phyloP scores from a whole-genome alignment of 1,140 invertebrate genomes.

The Cotesia chilonis region DNA sequence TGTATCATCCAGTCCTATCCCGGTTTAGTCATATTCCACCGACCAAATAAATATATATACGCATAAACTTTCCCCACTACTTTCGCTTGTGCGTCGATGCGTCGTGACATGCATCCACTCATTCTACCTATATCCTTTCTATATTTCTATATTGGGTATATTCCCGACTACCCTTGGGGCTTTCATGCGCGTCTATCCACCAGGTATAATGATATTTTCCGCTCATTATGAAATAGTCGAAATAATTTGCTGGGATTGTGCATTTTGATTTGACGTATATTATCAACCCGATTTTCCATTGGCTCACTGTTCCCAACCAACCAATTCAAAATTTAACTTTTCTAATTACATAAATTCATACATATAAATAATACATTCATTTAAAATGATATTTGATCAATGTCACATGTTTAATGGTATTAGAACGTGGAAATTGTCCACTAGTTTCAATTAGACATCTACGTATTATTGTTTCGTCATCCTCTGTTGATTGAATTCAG shows the following conservation, averaged over 20 bases:
- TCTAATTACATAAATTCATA: neutral
- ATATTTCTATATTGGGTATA: constrained; percentile 7
- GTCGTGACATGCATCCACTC: constrained; percentile 41
- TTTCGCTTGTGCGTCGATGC: constrained; percentile 37
- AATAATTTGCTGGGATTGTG: constrained; percentile 62
- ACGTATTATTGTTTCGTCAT: too few species aligned
- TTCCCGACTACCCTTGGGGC: constrained; percentile 18
- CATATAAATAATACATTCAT: too few species aligned
- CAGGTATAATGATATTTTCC: constrained; percentile 61
- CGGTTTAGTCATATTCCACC: constrained; percentile 33
- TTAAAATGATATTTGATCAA: too few species aligned
- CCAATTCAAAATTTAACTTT: constrained; percentile 36
- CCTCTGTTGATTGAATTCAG: too few species aligned
- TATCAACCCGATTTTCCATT: constrained; percentile 27
- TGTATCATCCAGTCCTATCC: constrained; percentile 29
- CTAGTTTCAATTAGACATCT: too few species aligned
- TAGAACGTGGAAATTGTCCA: too few species aligned
- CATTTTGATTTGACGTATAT: constrained; percentile 61
- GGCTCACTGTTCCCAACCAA: constrained; percentile 42
- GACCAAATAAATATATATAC: constrained; percentile 5
- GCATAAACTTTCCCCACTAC: constrained; percentile 3
- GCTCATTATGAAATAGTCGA: constrained; percentile 64
- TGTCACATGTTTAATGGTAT: too few species aligned
- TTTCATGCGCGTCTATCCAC: constrained; percentile 23
- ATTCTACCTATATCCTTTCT: constrained; percentile 16